Evolutionary conservation across 2,888 invertebrate genomes (phyloP), one percentile per base, ranked within the genome.

Genomic region (Pandemis cinnamomeana): DNA sequence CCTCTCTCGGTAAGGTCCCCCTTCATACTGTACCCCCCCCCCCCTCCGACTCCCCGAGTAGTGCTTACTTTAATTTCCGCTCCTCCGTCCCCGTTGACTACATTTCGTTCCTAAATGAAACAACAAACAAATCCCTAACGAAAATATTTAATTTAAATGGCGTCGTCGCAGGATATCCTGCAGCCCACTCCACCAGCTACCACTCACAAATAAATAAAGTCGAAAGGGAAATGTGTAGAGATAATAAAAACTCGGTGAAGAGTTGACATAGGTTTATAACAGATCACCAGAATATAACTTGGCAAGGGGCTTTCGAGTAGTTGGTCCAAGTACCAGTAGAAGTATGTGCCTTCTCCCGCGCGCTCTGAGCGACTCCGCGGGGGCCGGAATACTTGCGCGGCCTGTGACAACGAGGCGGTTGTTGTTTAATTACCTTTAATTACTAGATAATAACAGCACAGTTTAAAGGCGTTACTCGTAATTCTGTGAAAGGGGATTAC

Each of bases 361-460:
- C 64, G n/a, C 27, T 11, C 2, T 4, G 11, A 2, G 7, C 46
- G 13, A 27, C 11, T 13, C 7, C 62, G 42, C 7, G 48, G 62
- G 2, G 55, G 7, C 5, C 8, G 55, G 20, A 53, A 8, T 3
- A 15, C 55, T 20, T 8, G 55, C 55, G 55, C 20, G n/a, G 53
- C 20, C 46, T 41, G 44, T 27, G 27, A 58, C 60, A 20, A 44
- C 5, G 36, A 63, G 44, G n/a, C 62, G 44, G 41, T 68, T 58
- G 48, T 68, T 68, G 68, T 68, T 68, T 72, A 72, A 63, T 72
- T 68, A 58, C 58, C 15, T 63, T 63, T 72, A 72, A 63, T 72
- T 63, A 63, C 58, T 51, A 27, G 63, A 13, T 68, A 58, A 72
- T 68, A 55, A 8, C 51, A 67, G 60, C 20, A 55, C 58, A 63